Base-by-base conservation (phyloP, 2,888 invertebrate genomes). In the Latrodectus hesperus region DNA sequence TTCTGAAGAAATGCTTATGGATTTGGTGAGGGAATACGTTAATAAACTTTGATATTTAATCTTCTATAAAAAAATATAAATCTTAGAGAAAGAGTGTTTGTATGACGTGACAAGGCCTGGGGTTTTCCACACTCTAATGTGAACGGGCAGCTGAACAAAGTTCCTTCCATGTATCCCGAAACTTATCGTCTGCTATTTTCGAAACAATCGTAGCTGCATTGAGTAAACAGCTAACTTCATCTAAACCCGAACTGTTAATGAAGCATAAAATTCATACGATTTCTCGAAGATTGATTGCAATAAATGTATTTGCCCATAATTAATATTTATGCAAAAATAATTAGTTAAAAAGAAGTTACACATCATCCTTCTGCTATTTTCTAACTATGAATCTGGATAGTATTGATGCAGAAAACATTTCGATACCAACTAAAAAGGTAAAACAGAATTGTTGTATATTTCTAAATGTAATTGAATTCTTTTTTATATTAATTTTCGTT, bases 111-210 rank as follows among this genome's bases (percentile, higher is more conserved):
- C 38, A 74, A 53, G 38, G 26, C 26, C 67, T 73, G 81, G 81
- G 52, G 65, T 81, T 81, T 74, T 73, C 81, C 81, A 67, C 67
- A 70, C n/a, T 74, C 17, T 74, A 81, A 72, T 74, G 53, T 65
- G 22, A 72, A n/a, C n/a, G 22, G 5, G 65, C 73, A 81, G 81
- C 81, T 81, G 81, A 16, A 74, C 73, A 81, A 81, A 81, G 64
- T 67, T 53, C 22, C n/a, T 10, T 10, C 52, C 67, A 53, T 26
- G 53, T 81, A 60, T 11, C 60, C 65, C n/a, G 67, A 12, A 65
- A 14, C 26, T 53, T 26, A 22, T 64, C 26, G 53, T 72, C 49
- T 64, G 26, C 16, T 14, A 9, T 16, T 60, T 60, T 60, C 12
- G 60, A 38, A 60, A 60, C 60, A 60, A 38, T 60, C 60, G 60